Evolutionary conservation across 2,888 invertebrate genomes (phyloP).

Genomic region (Protophormia terraenovae): DNA sequence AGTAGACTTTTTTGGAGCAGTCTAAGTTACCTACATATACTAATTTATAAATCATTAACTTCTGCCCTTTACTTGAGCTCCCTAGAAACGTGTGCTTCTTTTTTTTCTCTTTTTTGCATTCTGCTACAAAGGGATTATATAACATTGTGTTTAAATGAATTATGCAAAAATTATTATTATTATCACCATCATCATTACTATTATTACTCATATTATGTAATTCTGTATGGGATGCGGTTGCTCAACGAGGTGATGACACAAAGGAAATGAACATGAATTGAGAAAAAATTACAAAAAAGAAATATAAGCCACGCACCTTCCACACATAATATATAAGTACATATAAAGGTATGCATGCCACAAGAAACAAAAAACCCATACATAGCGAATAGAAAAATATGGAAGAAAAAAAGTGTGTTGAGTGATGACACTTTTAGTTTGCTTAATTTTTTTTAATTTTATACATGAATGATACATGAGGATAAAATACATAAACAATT

Average conservation of each 20-base stretch:
- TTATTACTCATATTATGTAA: slow-evolving; percentile 38
- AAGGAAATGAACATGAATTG: neutral
- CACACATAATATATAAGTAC: neutral
- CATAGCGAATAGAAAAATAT: neutral
- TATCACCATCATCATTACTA: neutral
- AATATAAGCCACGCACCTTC: slow-evolving; percentile 12
- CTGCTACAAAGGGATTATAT: slow-evolving; percentile 47
- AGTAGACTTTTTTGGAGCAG: no score
- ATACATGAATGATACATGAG: slow-evolving; percentile 29
- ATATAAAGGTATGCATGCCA: no score
- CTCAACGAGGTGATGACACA: slow-evolving; percentile 23
- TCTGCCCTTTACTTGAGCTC: neutral
- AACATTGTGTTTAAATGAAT: slow-evolving; percentile 50
- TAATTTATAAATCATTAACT: slow-evolving; percentile 20
- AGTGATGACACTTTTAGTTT: slow-evolving; percentile 36
- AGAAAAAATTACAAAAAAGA: neutral
- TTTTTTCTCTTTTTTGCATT: neutral
- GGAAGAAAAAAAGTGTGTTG: neutral
- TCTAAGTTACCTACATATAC: neutral
- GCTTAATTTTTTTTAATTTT: slow-evolving; percentile 36
- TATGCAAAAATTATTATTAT: slow-evolving; percentile 29
- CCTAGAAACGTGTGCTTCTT: neutral
- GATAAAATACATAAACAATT: neutral
- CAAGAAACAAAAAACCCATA: neutral
- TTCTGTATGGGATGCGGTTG: slow-evolving; percentile 25